These are phyloP conservation scores for Pseudomyrmex sp. DNA, from an alignment of 1,140 invertebrate genomes.

Conservation along the genomic window DNA sequence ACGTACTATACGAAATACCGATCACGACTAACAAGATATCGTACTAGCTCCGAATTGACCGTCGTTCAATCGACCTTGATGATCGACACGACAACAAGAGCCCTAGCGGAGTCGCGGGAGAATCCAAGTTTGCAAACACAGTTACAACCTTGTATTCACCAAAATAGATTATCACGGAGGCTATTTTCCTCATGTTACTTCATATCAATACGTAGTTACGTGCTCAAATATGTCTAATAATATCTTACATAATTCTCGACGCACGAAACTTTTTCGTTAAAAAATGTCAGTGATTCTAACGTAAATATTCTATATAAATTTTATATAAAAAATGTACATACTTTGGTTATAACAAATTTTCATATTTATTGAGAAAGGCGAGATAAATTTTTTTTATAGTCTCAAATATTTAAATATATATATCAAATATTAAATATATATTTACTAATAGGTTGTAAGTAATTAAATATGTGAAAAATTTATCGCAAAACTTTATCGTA, in stretches of 20 bases:
- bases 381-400: neutral
- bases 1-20: constrained; percentile 40
- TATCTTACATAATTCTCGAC: neutral
- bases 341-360: too few species aligned
- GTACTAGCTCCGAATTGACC: constrained; percentile 19
- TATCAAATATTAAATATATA: neutral
- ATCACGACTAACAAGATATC: constrained; percentile 62
- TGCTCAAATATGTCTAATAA: neutral
- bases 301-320: neutral
- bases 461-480: too few species aligned
- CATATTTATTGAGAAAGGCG: too few species aligned
- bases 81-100: constrained; percentile 55
- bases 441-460: neutral
- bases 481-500: too few species aligned
- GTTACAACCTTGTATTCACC: constrained; percentile 21
- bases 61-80: constrained; percentile 59
- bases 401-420: neutral
- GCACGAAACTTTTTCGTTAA: neutral
- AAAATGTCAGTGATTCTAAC: too few species aligned
- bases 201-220: neutral
- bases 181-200: constrained; percentile 24
- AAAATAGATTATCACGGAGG: constrained; percentile 42
- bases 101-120: constrained; percentile 67
- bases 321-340: constrained; percentile 5
- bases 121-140: constrained; percentile 74